Base-by-base conservation (phyloP, 30 jellyfish, hydroid and myxozoan species). In the Phacellophora camtschatica region DNA sequence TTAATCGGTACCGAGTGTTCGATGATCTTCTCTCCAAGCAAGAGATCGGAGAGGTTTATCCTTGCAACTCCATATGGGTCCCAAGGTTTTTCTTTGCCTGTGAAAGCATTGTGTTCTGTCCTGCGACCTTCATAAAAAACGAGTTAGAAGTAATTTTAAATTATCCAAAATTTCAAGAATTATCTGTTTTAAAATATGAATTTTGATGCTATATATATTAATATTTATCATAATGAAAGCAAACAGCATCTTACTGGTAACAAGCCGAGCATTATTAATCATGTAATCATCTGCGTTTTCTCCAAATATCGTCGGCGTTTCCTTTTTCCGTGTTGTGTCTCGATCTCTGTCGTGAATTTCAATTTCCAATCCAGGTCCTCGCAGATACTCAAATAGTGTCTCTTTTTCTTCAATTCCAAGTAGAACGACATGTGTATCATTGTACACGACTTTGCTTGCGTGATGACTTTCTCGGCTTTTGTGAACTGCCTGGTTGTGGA, bases 311-410 rank as follows among this genome's bases (percentile, higher is more conserved):
- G 88, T 46, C 19, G 90, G 77, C 46, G 32, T 28, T 30, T 74
- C 74, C 45, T 62, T 43, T 56, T 73, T 74, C 66, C 18, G 82
- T 32, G 43, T 71, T 28, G 35, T n/a, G 25, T 74, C 71, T n/a
- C 84, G 58, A 54, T 93, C 99, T 53, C 99, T 48, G 55, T 93
- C 99, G 55, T 93, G 99, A 29, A 93, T 84, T 59, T 85, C 99
- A 50, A 93, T 87, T 30, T 74, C 81, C 27, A 93, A 67, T 5
- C 90, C 92, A 15, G 97, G 97, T 3, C 99, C 97, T 63, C 86
- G 89, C 45, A 93, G 65, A 64, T 74, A 93, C 50, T 93, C 99
- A 33, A 78, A 46, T n/a, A 93, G 84, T 55, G 48, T 66, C 33
- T 81, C 95, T 39, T 81, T 93, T 63, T 82, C 87, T 51, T 85